Conservation (phyloP, 2,888 invertebrate species). For the Tachina grossa region DNA sequence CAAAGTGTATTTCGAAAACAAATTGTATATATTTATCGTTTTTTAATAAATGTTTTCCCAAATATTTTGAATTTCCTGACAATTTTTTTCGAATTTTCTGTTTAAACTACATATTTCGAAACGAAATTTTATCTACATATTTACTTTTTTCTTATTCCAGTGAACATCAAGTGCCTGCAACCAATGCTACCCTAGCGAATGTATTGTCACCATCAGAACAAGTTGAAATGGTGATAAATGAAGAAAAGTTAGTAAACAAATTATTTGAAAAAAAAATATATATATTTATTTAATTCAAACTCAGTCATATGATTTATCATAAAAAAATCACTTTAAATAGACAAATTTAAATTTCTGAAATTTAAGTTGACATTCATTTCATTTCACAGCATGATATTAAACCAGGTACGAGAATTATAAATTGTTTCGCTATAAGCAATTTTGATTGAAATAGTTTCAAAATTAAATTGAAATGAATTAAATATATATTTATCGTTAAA, state of each 20-base stretch:
- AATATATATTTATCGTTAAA: no score
- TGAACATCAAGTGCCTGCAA: conserved; percentile 54
- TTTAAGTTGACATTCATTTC: no score
- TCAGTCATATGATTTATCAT: not conserved
- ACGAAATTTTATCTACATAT: conserved; percentile 14
- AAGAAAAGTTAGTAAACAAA: conserved; percentile 76
- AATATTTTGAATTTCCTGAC: not conserved
- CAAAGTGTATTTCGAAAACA: no score
- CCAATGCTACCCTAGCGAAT: conserved; percentile 51
- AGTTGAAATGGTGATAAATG: conserved; percentile 75
- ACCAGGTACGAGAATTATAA: no score
- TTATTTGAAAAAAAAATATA: not conserved
- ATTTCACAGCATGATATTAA: no score
- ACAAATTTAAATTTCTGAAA: no score
- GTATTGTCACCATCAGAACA: conserved; percentile 66
- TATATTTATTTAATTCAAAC: not conserved
- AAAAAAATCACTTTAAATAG: no score
- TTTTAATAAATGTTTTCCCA: no score
- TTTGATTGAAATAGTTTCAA: no score
- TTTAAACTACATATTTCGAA: conserved; percentile 20
- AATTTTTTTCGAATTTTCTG: not conserved
- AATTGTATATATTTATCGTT: no score
- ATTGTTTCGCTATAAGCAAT: no score
- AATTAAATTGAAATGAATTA: no score
- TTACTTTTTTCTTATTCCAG: conserved; percentile 58